Percentiles rank a stretch among this genome's conserved stretches.
Evolutionary conservation across 2,797 vertebrate species (phyloP).

Genomic region (Peromyscus nudipes): DNA sequence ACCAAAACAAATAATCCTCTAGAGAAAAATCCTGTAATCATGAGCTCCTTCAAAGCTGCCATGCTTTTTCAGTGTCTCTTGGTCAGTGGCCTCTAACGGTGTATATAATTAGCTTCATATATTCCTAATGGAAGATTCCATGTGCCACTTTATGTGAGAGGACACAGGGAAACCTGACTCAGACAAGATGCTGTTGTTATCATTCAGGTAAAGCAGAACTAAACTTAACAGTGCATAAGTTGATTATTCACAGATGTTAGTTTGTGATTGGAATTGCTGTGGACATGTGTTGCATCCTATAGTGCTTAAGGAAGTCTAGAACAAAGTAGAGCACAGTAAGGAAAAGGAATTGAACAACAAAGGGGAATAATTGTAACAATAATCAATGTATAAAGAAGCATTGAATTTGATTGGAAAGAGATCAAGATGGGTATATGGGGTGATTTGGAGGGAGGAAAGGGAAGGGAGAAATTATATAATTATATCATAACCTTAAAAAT

Average conservation of each 20-base stretch:
- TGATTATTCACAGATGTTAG: neutral
- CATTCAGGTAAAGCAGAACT: slow-evolving; percentile 53
- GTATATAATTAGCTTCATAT: neutral
- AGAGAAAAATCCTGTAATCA: slow-evolving; percentile 5
- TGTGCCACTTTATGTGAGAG: neutral
- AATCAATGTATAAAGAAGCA: neutral
- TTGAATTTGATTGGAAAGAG: neutral
- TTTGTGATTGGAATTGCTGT: neutral
- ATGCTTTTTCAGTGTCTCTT: neutral
- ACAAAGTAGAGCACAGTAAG: neutral
- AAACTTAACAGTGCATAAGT: neutral
- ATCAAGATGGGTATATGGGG: neutral
- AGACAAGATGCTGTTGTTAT: neutral
- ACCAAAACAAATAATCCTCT: slow-evolving; percentile 48
- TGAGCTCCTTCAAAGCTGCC: neutral
- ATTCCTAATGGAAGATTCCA: neutral
- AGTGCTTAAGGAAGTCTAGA: neutral
- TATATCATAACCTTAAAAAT: neutral
- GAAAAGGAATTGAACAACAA: neutral
- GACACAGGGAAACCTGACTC: neutral
- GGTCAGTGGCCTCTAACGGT: neutral
- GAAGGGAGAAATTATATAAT: neutral
- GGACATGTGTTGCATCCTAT: neutral
- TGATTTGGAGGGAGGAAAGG: too few species aligned
- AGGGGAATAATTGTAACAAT: neutral